Evolutionary conservation across 2,113 vertebrate species (phyloP).

Genomic region (Aspiorhynchus laticeps): DNA sequence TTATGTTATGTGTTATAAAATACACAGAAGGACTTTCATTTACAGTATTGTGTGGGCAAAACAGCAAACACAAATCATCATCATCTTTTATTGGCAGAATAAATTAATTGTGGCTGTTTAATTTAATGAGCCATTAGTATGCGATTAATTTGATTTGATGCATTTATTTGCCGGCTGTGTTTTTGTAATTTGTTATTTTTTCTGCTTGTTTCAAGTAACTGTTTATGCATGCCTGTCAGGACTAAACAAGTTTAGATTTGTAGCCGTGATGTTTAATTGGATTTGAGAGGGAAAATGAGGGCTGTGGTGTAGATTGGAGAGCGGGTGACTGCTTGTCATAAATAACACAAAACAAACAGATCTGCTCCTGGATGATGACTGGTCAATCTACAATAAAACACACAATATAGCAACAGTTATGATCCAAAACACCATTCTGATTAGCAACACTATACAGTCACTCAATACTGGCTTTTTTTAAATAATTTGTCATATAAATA

Average conservation of each 20-base stretch:
- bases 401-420: neutral
- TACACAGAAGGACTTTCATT: conserved; percentile 26
- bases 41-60: conserved; percentile 1
- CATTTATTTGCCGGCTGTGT: conserved; percentile 28
- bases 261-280: conserved; percentile 40
- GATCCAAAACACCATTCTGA: neutral
- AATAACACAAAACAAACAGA: neutral
- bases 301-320: neutral
- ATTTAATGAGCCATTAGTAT: conserved; percentile 43
- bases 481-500: too few species aligned
- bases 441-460: neutral
- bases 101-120: conserved; percentile 23
- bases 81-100: conserved; percentile 25
- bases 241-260: conserved; percentile 21
- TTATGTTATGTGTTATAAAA: too few species aligned
- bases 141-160: conserved; percentile 43
- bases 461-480: neutral
- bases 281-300: conserved; percentile 16
- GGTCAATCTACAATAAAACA: neutral
- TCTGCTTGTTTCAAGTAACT: conserved; percentile 3
- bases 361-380: neutral
- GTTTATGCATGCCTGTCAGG: conserved; percentile 13
- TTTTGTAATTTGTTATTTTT: conserved; percentile 9
- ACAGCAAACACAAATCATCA: conserved; percentile 12
- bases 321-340: neutral